Conservation (phyloP, 1,140 invertebrate genomes). For the Drosophila rufa region DNA sequence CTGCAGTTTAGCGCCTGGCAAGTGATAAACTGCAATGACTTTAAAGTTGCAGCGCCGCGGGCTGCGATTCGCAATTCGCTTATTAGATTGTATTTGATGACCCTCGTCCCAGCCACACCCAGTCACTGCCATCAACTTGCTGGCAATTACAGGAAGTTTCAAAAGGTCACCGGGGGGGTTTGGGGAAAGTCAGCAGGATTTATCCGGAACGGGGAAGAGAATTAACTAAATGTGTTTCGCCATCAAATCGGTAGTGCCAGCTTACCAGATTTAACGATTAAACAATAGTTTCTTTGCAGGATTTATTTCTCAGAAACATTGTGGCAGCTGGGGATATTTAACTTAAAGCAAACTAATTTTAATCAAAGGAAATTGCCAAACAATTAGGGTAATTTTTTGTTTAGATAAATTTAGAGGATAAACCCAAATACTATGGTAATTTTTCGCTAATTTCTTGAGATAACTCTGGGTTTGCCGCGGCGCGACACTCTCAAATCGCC, state of each 20-base stretch:
- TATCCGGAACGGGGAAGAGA: not conserved
- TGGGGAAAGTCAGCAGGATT: not conserved
- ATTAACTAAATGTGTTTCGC: conserved; percentile 14
- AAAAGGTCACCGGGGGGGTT: conserved; percentile 2
- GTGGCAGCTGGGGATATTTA: no score
- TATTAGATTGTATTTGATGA: conserved; percentile 63
- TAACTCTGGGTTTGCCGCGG: not conserved
- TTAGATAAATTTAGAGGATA: not conserved
- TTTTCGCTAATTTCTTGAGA: conserved; percentile 6
- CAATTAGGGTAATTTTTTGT: not conserved
- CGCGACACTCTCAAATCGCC: not conserved
- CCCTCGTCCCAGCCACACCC: not conserved
- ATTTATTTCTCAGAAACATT: no score
- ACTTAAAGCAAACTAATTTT: no score
- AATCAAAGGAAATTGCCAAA: not conserved
- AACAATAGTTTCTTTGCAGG: not conserved
- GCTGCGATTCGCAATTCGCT: conserved; percentile 22
- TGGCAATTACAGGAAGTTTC: conserved; percentile 4
- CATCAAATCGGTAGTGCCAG: conserved; percentile 5
- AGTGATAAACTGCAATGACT: conserved; percentile 73
- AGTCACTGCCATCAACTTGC: not conserved
- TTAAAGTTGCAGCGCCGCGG: conserved; percentile 33
- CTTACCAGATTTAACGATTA: not conserved
- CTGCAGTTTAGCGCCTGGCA: conserved; percentile 74
- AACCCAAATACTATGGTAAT: not conserved